These are phyloP conservation scores for Bradypodion pumilum DNA, from an alignment of 2,797 vertebrate genomes.

Conservation along the genomic window DNA sequence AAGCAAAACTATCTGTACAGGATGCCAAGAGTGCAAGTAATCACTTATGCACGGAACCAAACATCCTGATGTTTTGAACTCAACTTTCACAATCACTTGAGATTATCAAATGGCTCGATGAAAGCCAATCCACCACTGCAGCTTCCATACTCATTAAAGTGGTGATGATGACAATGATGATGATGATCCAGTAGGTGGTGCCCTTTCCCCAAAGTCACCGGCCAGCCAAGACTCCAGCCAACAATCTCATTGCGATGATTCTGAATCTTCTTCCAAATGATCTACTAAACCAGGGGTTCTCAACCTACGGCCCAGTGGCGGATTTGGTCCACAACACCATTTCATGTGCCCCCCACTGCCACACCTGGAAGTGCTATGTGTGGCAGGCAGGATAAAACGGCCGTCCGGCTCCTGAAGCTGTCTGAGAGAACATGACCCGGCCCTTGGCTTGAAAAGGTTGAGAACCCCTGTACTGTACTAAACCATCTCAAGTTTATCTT, in stretches of 20 bases:
- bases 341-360: too few relatives aligned
- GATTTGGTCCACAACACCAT: too few relatives aligned
- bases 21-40: neutral
- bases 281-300: too few relatives aligned
- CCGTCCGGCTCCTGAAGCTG: too few relatives aligned
- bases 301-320: too few relatives aligned
- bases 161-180: neutral
- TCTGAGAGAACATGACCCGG: too few relatives aligned
- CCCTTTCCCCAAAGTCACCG: conserved; percentile 25
- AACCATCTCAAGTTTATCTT: neutral
- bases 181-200: conserved; percentile 24
- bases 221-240: neutral
- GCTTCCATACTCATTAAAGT: neutral
- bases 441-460: too few relatives aligned
- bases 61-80: neutral
- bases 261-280: neutral
- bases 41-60: neutral
- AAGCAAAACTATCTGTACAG: neutral
- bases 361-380: too few relatives aligned
- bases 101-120: neutral
- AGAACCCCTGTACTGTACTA: too few relatives aligned
- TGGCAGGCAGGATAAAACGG: too few relatives aligned
- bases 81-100: neutral
- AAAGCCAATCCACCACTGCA: neutral
- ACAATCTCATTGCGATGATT: neutral